A percentile compares a stretch with the other conserved stretches of the same genome.
These are phyloP conservation scores for Erebia aethiops DNA, from an alignment of 2,888 invertebrate species.

Conservation along the genomic window DNA sequence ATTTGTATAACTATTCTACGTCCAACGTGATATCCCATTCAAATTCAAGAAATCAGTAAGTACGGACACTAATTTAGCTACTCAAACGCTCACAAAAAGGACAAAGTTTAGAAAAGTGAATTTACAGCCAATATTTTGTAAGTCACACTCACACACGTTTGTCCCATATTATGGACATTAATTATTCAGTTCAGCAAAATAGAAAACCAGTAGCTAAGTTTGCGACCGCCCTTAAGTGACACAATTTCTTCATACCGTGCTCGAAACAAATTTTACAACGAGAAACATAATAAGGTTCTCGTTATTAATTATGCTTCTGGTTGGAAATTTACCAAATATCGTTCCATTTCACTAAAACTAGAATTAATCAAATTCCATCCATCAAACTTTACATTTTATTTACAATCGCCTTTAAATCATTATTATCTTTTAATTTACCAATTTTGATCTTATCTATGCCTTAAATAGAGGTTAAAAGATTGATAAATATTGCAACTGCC, in stretches of 20 bases:
- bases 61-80: slow-evolving; percentile 32
- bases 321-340: slow-evolving; percentile 40
- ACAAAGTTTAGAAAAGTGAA: background rate
- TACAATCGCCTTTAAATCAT: slow-evolving; percentile 47
- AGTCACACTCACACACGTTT: background rate
- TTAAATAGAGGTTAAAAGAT: slow-evolving; percentile 3
- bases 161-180: background rate
- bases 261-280: slow-evolving; percentile 47
- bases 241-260: slow-evolving; percentile 77
- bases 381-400: slow-evolving; percentile 59
- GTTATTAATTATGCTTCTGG: slow-evolving; percentile 21
- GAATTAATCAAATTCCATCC: slow-evolving; percentile 48
- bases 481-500: slow-evolving; percentile 25
- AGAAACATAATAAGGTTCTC: slow-evolving; percentile 26
- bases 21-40: slow-evolving; percentile 52
- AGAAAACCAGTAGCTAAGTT: slow-evolving; percentile 29
- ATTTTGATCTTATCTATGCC: slow-evolving; percentile 18
- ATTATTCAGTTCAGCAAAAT: background rate
- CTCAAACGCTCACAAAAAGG: background rate
- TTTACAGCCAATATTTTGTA: background rate
- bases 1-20: slow-evolving; percentile 46
- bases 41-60: slow-evolving; percentile 49
- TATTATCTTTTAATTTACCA: slow-evolving; percentile 37
- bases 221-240: slow-evolving; percentile 40
- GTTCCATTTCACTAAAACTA: slow-evolving; percentile 55